These are phyloP conservation scores for Halictus ligatus DNA, from an alignment of 2,888 invertebrate genomes.

Conservation along the genomic window DNA sequence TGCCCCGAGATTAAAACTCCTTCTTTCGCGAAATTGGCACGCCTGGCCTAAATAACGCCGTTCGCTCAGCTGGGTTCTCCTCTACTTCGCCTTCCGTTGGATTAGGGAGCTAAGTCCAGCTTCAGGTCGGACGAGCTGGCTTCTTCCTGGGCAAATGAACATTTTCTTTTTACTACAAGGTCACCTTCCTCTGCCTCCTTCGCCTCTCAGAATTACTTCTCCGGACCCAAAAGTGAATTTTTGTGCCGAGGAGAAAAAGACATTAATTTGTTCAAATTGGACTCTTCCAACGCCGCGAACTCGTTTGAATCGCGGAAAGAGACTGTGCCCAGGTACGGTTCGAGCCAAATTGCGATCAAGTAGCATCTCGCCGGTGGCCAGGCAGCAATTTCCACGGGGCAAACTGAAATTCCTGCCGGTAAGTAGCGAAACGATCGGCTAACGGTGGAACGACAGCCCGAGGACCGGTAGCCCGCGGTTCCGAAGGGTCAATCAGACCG, in stretches of 20 bases:
- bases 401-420: background rate
- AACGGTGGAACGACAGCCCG: background rate
- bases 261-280: background rate
- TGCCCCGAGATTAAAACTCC: constrained; percentile 68
- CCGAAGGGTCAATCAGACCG: background rate
- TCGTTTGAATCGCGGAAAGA: background rate
- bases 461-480: background rate
- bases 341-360: too few relatives aligned
- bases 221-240: too few relatives aligned
- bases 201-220: too few relatives aligned
- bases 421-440: background rate
- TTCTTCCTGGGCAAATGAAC: background rate
- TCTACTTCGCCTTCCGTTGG: background rate
- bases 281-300: too few relatives aligned
- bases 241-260: too few relatives aligned
- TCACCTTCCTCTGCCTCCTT: too few relatives aligned
- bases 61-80: too few relatives aligned
- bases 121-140: background rate
- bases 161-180: too few relatives aligned
- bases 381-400: background rate
- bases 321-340: background rate
- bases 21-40: constrained; percentile 64
- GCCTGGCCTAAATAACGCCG: background rate
- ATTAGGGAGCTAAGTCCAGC: background rate
- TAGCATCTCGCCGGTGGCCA: background rate